phyloP scores from a whole-genome alignment of 2,888 invertebrate species.

The Synergus gifuensis region DNA sequence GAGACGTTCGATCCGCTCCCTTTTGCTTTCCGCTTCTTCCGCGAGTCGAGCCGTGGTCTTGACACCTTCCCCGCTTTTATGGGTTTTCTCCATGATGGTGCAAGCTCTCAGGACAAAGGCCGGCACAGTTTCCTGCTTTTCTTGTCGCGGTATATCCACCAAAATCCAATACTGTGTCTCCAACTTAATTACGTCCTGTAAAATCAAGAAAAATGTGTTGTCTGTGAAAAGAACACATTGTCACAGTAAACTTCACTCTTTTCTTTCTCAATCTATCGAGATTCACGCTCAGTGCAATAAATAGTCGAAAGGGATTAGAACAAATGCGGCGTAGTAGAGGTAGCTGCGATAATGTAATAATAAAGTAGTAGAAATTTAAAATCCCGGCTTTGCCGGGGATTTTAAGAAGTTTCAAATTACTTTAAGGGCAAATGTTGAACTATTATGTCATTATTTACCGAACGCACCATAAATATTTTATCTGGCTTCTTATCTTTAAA shows the following conservation, averaged over 20 bases:
- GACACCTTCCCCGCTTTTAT: conserved; percentile 92
- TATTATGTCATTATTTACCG: too few species aligned
- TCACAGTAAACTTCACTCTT: not conserved
- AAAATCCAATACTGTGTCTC: conserved; percentile 97
- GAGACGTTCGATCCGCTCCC: conserved; percentile 91
- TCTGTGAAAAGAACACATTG: not conserved
- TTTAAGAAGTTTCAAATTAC: too few species aligned
- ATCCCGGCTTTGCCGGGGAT: too few species aligned
- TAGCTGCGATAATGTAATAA: too few species aligned
- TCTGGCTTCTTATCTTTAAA: too few species aligned
- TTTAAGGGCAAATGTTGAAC: too few species aligned
- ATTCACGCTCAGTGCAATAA: too few species aligned
- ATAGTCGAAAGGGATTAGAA: too few species aligned
- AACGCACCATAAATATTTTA: too few species aligned
- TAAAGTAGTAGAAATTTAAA: too few species aligned
- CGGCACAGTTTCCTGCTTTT: conserved; percentile 95
- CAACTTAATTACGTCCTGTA: conserved; percentile 92
- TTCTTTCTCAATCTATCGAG: too few species aligned
- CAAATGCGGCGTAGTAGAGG: too few species aligned
- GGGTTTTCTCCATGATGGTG: conserved; percentile 94
- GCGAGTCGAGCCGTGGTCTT: conserved; percentile 91
- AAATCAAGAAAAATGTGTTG: conserved; percentile 52
- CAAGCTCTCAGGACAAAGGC: conserved; percentile 94
- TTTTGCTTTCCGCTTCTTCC: conserved; percentile 91
- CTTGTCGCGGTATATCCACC: conserved; percentile 95